These are phyloP conservation scores for Phorcus lineatus DNA, from an alignment of 2,888 invertebrate species.

Conservation along the genomic window DNA sequence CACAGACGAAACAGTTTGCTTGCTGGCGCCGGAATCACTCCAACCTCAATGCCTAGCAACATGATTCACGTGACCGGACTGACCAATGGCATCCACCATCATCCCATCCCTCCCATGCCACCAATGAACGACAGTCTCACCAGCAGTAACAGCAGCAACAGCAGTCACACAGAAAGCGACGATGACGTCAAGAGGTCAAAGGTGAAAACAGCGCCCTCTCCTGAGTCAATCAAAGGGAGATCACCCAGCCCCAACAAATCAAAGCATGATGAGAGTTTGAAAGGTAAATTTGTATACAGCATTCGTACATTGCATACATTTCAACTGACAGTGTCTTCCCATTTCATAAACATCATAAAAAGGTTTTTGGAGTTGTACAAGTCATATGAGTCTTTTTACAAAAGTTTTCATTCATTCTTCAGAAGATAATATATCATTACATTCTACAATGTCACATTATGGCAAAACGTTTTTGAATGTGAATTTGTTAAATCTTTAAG, in stretches of 20 bases:
- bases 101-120: neutral
- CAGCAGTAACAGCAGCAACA: neutral
- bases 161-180: neutral
- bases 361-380: neutral
- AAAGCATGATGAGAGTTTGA: neutral
- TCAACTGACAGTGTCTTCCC: too few species aligned
- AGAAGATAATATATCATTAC: neutral
- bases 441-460: neutral
- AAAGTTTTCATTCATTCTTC: too few species aligned
- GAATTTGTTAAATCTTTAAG: too few species aligned
- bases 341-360: neutral
- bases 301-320: too few species aligned
- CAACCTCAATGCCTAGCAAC: neutral
- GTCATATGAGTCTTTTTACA: neutral
- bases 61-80: constrained; percentile 5
- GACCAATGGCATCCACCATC: neutral
- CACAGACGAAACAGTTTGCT: constrained; percentile 14
- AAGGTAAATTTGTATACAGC: neutral
- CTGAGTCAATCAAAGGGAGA: neutral
- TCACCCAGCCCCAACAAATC: constrained; percentile 15
- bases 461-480: neutral
- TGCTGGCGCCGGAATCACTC: neutral
- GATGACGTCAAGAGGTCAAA: neutral
- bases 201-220: neutral
- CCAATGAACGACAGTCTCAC: neutral